These are phyloP conservation scores for Cathartes aura DNA, from an alignment of 2,113 vertebrate genomes.

Conservation along the genomic window DNA sequence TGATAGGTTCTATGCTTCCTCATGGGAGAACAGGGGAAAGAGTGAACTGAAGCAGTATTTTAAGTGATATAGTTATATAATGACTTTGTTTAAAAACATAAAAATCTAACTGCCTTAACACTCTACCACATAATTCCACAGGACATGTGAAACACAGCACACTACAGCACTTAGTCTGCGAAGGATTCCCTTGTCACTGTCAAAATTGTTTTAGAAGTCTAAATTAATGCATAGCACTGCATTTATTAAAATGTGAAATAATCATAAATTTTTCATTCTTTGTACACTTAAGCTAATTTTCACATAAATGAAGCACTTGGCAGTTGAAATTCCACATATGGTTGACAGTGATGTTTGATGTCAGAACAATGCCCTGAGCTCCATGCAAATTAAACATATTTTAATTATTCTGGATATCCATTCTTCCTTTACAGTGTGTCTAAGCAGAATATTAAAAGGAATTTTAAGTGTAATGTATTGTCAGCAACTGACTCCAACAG, in stretches of 20 bases:
- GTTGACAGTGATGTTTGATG: constrained; percentile 88
- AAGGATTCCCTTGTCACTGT: constrained; percentile 74
- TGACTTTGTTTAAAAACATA: constrained; percentile 68
- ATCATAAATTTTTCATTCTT: constrained; percentile 93
- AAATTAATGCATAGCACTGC: constrained; percentile 88
- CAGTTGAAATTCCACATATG: constrained; percentile 81
- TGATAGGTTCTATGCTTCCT: neutral
- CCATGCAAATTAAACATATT: constrained; percentile 82
- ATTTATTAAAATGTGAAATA: constrained; percentile 89
- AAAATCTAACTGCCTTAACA: constrained; percentile 42
- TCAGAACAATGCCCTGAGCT: constrained; percentile 85
- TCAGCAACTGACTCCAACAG: constrained; percentile 13
- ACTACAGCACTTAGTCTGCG: constrained; percentile 35
- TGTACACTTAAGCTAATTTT: constrained; percentile 90
- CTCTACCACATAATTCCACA: neutral
- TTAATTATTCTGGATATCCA: constrained; percentile 83
- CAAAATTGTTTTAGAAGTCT: constrained; percentile 83
- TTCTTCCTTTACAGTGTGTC: constrained; percentile 62
- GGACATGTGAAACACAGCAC: constrained; percentile 19
- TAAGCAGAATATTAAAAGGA: constrained; percentile 69
- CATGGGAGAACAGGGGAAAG: neutral
- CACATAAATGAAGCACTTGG: constrained; percentile 88
- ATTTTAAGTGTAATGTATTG: constrained; percentile 63
- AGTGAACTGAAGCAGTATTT: neutral
- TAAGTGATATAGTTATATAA: constrained; percentile 45